phyloP scores from a whole-genome alignment of 2,113 vertebrate species.

The Vidua chalybeata region DNA sequence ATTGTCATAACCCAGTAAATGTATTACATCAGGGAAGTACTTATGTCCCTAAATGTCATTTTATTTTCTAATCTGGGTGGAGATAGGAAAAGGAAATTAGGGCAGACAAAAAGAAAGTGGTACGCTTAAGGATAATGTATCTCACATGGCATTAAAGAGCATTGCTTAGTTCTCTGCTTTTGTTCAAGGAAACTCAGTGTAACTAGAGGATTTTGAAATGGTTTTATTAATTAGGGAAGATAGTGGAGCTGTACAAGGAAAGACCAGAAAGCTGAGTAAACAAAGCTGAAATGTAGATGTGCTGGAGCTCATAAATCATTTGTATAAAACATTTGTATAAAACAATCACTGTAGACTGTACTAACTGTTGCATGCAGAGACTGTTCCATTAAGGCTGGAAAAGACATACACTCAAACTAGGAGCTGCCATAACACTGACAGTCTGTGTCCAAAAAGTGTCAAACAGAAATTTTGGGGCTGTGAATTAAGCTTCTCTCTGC shows the following conservation, averaged over 20 bases:
- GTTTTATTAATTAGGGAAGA: background rate
- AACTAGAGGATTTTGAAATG: background rate
- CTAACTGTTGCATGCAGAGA: background rate
- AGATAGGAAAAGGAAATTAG: slow-evolving; percentile 17
- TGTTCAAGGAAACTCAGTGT: background rate
- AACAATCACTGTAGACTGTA: background rate
- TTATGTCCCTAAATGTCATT: background rate
- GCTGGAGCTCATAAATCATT: background rate
- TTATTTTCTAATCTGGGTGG: slow-evolving; percentile 1
- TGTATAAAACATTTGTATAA: background rate
- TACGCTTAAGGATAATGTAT: background rate
- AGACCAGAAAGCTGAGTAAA: background rate
- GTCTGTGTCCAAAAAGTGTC: background rate
- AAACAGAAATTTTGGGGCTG: background rate
- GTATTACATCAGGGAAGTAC: background rate
- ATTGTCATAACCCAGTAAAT: background rate
- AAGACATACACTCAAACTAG: background rate
- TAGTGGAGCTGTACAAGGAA: background rate
- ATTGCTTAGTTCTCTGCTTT: background rate
- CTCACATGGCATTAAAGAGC: background rate
- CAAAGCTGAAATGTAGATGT: background rate
- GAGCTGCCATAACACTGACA: background rate
- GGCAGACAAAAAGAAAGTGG: background rate
- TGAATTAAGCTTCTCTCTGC: background rate
- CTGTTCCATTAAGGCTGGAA: background rate